Evolutionary conservation across 2,113 vertebrate genomes (phyloP).

Genomic region (Calcarius ornatus): DNA sequence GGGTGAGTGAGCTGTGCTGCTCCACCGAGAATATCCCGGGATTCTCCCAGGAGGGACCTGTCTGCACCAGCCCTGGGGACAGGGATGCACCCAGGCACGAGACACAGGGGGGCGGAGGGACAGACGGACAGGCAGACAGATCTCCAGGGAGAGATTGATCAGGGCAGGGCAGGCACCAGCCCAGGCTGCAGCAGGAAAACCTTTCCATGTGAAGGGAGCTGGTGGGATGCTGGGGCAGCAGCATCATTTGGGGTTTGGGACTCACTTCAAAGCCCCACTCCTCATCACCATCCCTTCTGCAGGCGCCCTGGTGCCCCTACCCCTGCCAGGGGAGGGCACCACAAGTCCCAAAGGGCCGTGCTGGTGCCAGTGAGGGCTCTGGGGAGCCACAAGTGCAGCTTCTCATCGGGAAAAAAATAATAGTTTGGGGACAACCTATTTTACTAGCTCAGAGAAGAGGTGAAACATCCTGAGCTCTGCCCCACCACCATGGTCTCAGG

Average conservation of each 20-base stretch:
- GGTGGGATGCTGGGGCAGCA: background rate
- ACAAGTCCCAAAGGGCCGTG: fast-evolving
- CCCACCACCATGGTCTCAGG: fast-evolving
- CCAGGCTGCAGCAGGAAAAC: background rate
- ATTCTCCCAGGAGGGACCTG: background rate
- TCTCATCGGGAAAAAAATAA: background rate
- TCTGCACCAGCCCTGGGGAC: background rate
- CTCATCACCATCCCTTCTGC: too few species aligned
- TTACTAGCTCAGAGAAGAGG: background rate
- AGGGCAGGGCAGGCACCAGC: fast-evolving
- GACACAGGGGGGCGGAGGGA: background rate
- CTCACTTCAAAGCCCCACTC: background rate
- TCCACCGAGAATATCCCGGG: background rate
- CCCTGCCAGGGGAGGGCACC: background rate
- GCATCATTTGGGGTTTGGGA: background rate
- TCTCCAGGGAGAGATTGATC: background rate
- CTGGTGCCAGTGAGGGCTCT: background rate
- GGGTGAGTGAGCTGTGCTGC: background rate
- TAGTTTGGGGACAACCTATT: background rate
- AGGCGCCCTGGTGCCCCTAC: fast-evolving
- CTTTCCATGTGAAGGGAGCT: background rate
- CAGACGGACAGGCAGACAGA: background rate
- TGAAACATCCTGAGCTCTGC: fast-evolving
- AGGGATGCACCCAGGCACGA: background rate
- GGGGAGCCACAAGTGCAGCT: fast-evolving